Percentiles rank a stretch among this genome's conserved stretches.
Evolutionary conservation across 2,113 vertebrate species (phyloP).

Genomic region (Neomonachus schauinslandi): DNA sequence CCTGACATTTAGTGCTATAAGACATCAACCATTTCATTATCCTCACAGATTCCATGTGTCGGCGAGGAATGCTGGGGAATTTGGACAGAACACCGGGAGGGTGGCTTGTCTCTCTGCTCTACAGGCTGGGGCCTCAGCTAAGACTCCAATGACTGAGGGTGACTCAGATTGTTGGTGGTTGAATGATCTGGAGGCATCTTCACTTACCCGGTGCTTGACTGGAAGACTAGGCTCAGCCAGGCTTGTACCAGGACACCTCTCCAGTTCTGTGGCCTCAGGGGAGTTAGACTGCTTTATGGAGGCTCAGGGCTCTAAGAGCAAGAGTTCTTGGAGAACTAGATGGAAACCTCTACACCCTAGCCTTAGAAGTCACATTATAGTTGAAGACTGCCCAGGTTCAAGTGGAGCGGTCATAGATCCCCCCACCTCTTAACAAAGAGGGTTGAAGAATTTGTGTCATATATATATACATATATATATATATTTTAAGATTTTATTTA

Average conservation of each 20-base stretch:
- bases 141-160: neutral
- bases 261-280: neutral
- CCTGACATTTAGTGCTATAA: neutral
- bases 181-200: neutral
- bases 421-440: neutral
- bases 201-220: neutral
- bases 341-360: neutral
- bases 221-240: neutral
- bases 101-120: neutral
- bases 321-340: neutral
- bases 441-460: neutral
- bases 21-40: neutral
- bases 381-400: neutral
- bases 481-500: neutral
- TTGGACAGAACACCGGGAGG: neutral
- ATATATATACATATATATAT: neutral
- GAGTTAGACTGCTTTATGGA: neutral
- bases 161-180: neutral
- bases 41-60: neutral
- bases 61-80: neutral
- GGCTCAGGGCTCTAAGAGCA: neutral
- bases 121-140: neutral
- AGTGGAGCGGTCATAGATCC: neutral
- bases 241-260: neutral
- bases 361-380: neutral